Conservation (phyloP, 2,888 invertebrate species). For the Schizotus pectinicornis region DNA sequence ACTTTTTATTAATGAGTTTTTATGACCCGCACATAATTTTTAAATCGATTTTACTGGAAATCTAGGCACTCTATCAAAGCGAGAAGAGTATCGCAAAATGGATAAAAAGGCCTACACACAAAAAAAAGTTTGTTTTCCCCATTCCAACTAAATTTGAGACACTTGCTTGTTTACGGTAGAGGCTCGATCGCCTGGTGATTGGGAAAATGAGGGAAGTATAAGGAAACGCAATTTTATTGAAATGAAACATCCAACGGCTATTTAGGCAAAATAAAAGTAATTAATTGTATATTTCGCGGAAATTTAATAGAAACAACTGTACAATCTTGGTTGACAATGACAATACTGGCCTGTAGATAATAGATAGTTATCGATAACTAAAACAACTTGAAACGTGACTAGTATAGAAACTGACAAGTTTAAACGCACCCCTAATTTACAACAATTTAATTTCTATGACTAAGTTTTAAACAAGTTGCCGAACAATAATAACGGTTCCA, state of each 20-base stretch:
- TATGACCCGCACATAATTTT: too few relatives aligned
- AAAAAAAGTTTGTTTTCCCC: too few relatives aligned
- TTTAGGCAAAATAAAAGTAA: constrained; percentile 17
- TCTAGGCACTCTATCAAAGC: too few relatives aligned
- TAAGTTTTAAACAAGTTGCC: too few relatives aligned
- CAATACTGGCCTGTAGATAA: constrained; percentile 27
- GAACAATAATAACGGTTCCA: too few relatives aligned
- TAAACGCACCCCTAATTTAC: constrained; percentile 18
- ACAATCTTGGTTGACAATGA: not conserved
- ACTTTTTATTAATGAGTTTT: too few relatives aligned
- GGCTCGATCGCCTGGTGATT: too few relatives aligned
- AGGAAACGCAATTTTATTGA: constrained; percentile 8
- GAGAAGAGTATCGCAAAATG: too few relatives aligned
- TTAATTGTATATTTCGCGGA: constrained; percentile 6
- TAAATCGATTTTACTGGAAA: too few relatives aligned
- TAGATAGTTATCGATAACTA: constrained; percentile 16
- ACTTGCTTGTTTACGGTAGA: too few relatives aligned
- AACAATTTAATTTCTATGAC: not conserved
- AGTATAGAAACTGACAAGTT: constrained; percentile 24
- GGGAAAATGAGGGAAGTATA: not conserved
- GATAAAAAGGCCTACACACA: too few relatives aligned
- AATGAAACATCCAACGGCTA: constrained; percentile 15
- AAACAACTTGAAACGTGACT: constrained; percentile 24
- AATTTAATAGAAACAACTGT: constrained; percentile 14
- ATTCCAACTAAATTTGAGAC: too few relatives aligned